Conservation (phyloP, 1,140 invertebrate genomes). For the Lordiphosa mommai region DNA sequence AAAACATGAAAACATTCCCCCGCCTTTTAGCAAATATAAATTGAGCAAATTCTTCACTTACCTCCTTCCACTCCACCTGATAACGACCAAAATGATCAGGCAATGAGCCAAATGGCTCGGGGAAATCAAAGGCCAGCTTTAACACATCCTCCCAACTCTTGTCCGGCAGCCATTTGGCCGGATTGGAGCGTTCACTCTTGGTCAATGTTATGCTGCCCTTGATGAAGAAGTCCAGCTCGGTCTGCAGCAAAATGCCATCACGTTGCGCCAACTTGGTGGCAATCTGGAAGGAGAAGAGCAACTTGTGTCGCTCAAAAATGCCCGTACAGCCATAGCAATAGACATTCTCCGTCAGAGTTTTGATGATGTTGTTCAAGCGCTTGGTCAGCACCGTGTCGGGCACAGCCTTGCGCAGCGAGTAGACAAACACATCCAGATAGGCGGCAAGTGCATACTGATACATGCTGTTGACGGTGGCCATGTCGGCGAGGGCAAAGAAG, state of each 20-base stretch:
- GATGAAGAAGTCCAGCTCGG: conserved; percentile 93
- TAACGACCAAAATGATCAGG: conserved; percentile 84
- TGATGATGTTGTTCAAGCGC: conserved; percentile 90
- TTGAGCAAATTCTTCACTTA: conserved; percentile 60
- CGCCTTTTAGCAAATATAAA: not conserved
- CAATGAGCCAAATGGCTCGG: conserved; percentile 84
- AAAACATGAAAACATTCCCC: conserved; percentile 29
- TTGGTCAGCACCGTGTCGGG: conserved; percentile 86
- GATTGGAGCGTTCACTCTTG: conserved; percentile 84
- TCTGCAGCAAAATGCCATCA: conserved; percentile 83
- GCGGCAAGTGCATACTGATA: conserved; percentile 93
- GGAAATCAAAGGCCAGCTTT: conserved; percentile 86
- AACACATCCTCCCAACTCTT: conserved; percentile 91
- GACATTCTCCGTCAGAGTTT: conserved; percentile 90
- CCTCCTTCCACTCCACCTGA: conserved; percentile 85
- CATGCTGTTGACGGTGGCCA: conserved; percentile 92
- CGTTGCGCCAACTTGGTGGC: conserved; percentile 89
- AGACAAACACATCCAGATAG: conserved; percentile 89
- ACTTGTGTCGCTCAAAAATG: conserved; percentile 94
- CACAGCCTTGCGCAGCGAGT: conserved; percentile 88
- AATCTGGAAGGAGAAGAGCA: conserved; percentile 95
- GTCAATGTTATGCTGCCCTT: conserved; percentile 90
- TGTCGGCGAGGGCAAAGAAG: conserved; percentile 93
- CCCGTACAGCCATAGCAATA: conserved; percentile 95
- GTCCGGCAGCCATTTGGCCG: conserved; percentile 86